Conservation (phyloP, 2,888 invertebrate species). For the Hypolimnas misippus region DNA sequence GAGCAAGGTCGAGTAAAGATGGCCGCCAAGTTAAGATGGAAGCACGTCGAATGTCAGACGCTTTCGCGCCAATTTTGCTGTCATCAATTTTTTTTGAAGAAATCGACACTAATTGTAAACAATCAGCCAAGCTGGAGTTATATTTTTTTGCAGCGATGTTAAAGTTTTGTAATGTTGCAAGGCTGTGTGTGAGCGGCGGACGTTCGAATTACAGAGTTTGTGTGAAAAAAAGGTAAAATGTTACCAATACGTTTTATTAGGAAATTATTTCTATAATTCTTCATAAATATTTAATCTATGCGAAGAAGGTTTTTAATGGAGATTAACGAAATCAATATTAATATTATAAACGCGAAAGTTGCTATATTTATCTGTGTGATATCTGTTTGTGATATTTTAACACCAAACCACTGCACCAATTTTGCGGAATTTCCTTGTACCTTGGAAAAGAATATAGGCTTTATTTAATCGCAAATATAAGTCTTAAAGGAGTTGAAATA, state of each 20-base stretch:
- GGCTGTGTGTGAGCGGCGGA: constrained; percentile 53
- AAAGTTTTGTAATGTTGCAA: constrained; percentile 58
- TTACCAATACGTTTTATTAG: constrained; percentile 49
- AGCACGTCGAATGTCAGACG: constrained; percentile 65
- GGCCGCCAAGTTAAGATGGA: constrained; percentile 70
- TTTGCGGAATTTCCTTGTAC: no score
- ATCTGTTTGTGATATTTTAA: no score
- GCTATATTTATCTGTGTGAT: no score
- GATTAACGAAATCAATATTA: constrained; percentile 6
- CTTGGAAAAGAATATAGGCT: no score
- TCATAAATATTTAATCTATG: constrained; percentile 39
- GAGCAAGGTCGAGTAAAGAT: constrained; percentile 77
- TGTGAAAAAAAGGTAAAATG: constrained; percentile 62
- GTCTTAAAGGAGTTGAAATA: no score
- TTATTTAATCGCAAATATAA: no score
- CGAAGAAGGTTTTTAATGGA: constrained; percentile 14
- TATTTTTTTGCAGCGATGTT: constrained; percentile 43
- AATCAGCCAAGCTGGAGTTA: constrained; percentile 17
- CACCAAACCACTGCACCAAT: no score
- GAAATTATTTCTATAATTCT: constrained; percentile 44
- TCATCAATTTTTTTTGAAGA: constrained; percentile 44
- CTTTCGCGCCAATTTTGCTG: constrained; percentile 69
- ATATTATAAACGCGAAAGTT: no score
- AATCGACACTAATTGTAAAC: constrained; percentile 18
- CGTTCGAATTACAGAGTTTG: constrained; percentile 60